A percentile compares a stretch with the other conserved stretches of the same genome.
phyloP scores from a whole-genome alignment of 1,140 invertebrate genomes.

The Muscidifurax raptorellus region DNA sequence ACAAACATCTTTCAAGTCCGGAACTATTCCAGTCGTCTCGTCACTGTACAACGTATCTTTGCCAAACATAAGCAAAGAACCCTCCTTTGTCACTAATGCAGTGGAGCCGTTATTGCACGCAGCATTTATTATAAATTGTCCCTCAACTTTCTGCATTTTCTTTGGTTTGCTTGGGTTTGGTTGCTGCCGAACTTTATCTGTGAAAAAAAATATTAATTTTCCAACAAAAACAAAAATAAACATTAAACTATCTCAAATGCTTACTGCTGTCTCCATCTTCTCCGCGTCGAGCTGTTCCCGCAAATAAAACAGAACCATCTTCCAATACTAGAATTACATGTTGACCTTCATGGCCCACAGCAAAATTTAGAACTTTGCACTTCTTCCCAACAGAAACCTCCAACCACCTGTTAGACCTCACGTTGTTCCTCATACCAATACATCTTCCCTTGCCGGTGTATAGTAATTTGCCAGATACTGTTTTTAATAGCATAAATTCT shows the following conservation, averaged over 20 bases:
- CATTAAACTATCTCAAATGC: slow-evolving; percentile 46
- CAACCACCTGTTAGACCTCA: slow-evolving; percentile 82
- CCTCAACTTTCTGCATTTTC: slow-evolving; percentile 93
- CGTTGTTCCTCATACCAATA: slow-evolving; percentile 83
- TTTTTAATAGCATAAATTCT: slow-evolving; percentile 89
- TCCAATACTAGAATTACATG: slow-evolving; percentile 92
- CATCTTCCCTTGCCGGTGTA: slow-evolving; percentile 87
- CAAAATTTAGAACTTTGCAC: slow-evolving; percentile 85
- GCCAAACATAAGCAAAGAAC: slow-evolving; percentile 94
- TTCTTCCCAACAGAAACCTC: slow-evolving; percentile 87
- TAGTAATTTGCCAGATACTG: slow-evolving; percentile 85
- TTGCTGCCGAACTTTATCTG: slow-evolving; percentile 86
- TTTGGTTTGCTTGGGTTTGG: slow-evolving; percentile 94
- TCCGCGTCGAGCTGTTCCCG: slow-evolving; percentile 91
- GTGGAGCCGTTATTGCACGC: slow-evolving; percentile 97
- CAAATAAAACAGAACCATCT: slow-evolving; percentile 92
- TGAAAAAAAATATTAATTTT: slow-evolving; percentile 49
- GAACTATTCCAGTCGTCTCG: slow-evolving; percentile 81
- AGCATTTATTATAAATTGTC: slow-evolving; percentile 86
- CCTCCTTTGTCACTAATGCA: slow-evolving; percentile 92
- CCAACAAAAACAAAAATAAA: background rate
- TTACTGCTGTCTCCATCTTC: slow-evolving; percentile 91
- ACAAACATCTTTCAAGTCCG: slow-evolving; percentile 86
- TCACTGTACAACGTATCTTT: slow-evolving; percentile 96
- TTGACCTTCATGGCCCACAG: slow-evolving; percentile 94